phyloP scores from a whole-genome alignment of 2,113 vertebrate species.

The Hypomesus transpacificus region DNA sequence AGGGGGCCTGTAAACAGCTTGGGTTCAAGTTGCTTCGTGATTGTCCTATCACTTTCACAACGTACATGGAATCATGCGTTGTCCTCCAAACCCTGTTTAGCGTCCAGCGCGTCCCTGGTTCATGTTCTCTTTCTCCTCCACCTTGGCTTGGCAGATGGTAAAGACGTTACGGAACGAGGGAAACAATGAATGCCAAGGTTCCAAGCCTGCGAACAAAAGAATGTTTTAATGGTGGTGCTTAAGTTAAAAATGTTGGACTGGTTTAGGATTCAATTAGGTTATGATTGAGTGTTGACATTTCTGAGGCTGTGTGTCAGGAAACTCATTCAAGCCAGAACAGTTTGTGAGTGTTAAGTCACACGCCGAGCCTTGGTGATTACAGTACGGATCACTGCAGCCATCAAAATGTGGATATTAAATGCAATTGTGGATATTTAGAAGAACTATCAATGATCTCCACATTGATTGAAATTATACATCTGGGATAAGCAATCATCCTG shows the following conservation, averaged over 20 bases:
- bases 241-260: slow-evolving; percentile 50
- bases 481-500: slow-evolving; percentile 20
- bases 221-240: slow-evolving; percentile 62
- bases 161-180: slow-evolving; percentile 51
- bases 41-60: too few species aligned
- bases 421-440: slow-evolving; percentile 44
- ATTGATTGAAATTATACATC: slow-evolving; percentile 55
- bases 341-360: slow-evolving; percentile 57
- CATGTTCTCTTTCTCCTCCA: not conserved
- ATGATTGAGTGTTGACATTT: slow-evolving; percentile 76
- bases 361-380: slow-evolving; percentile 58
- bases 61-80: too few species aligned
- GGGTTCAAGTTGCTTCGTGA: too few species aligned
- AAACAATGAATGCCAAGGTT: slow-evolving; percentile 51
- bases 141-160: slow-evolving; percentile 54
- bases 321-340: slow-evolving; percentile 62
- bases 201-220: slow-evolving; percentile 62
- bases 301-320: slow-evolving; percentile 70
- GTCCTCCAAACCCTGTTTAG: too few species aligned
- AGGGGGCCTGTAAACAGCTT: too few species aligned
- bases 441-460: slow-evolving; percentile 14
- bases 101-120: not conserved
- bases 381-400: slow-evolving; percentile 54
- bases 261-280: slow-evolving; percentile 67
- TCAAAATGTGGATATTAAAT: slow-evolving; percentile 46